Conservation (phyloP, 2,113 vertebrate species). For the Nestor notabilis region DNA sequence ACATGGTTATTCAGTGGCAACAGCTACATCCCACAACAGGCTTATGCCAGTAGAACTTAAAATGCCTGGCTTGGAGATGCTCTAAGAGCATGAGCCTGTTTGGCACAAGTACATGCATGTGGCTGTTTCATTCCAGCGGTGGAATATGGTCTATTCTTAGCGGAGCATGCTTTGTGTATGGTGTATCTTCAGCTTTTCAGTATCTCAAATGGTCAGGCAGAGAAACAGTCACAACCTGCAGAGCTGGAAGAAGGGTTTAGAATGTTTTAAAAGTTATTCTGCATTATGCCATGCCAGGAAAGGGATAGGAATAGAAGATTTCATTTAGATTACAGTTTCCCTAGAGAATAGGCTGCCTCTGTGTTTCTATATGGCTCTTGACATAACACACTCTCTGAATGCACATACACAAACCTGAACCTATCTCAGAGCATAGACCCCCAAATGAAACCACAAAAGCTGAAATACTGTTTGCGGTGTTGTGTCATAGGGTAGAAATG, state of each 20-base stretch:
- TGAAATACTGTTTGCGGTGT: background rate
- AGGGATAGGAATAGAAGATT: background rate
- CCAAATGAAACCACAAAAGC: background rate
- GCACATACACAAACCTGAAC: background rate
- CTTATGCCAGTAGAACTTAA: background rate
- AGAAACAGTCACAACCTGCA: background rate
- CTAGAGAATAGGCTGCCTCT: background rate
- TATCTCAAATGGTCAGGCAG: background rate
- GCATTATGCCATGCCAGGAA: background rate
- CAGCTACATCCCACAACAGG: background rate
- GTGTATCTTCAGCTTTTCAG: background rate
- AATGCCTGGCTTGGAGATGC: background rate
- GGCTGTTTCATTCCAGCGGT: background rate
- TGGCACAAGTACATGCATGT: background rate
- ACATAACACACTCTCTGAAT: background rate
- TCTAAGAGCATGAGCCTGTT: background rate
- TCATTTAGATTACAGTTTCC: constrained; percentile 11
- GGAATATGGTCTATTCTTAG: background rate
- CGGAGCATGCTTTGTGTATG: background rate
- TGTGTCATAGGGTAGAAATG: background rate
- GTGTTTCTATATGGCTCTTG: background rate
- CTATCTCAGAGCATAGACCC: background rate
- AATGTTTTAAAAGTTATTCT: background rate
- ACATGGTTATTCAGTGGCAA: background rate
- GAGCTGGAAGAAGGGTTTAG: background rate